A percentile compares a stretch with the other conserved stretches of the same genome.
Evolutionary conservation across 2,888 invertebrate species (phyloP).

Genomic region (Odontothrips loti): DNA sequence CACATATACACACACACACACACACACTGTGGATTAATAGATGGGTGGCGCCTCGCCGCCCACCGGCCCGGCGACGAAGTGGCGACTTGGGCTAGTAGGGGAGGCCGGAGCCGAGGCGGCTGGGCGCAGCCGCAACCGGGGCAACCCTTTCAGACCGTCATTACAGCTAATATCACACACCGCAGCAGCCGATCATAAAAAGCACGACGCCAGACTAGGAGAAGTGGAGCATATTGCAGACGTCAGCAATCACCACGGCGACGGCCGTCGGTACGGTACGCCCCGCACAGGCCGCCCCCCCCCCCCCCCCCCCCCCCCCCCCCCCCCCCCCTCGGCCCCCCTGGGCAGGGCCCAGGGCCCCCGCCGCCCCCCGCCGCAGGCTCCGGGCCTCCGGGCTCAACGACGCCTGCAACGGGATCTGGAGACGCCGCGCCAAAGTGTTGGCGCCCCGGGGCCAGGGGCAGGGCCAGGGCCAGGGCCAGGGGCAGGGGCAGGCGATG

Average conservation of each 20-base stretch:
- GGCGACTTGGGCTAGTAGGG: background rate
- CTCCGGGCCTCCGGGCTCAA: background rate
- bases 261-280: background rate
- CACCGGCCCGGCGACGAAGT: too few species aligned
- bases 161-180: slow-evolving; percentile 23
- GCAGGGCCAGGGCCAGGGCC: background rate
- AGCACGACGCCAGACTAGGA: background rate
- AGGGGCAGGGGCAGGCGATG: too few species aligned
- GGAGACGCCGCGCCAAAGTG: background rate
- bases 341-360: background rate
- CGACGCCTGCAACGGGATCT: background rate
- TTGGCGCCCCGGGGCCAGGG: background rate
- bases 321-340: background rate
- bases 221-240: slow-evolving; percentile 20
- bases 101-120: background rate
- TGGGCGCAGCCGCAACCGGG: too few species aligned
- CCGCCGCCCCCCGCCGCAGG: background rate
- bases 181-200: background rate
- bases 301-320: background rate
- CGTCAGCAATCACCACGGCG: background rate
- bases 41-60: too few species aligned
- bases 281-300: background rate
- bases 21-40: background rate
- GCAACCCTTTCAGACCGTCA: slow-evolving; percentile 24
- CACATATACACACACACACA: background rate